Evolutionary conservation across 2,888 invertebrate species (phyloP).

Genomic region (Eupithecia subfuscata): DNA sequence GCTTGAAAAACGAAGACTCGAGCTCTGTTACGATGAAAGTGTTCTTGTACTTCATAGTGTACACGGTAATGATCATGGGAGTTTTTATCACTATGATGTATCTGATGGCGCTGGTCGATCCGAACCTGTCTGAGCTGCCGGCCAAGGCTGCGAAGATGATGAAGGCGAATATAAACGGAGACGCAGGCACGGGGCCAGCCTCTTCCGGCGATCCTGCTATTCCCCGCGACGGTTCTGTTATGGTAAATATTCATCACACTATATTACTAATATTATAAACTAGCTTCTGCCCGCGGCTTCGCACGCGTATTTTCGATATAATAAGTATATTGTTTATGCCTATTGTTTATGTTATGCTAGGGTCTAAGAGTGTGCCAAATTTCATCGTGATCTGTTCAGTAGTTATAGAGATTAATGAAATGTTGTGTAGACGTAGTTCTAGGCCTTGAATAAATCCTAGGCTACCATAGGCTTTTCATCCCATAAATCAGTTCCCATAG

Average conservation of each 20-base stretch:
- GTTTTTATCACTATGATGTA: conserved; percentile 55
- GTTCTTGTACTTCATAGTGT: conserved; percentile 52
- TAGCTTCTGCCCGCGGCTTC: too few relatives aligned
- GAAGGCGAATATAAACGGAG: background rate
- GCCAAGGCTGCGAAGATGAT: conserved; percentile 47
- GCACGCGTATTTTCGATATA: too few relatives aligned
- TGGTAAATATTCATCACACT: background rate
- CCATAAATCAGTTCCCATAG: too few relatives aligned
- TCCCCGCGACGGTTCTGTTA: background rate
- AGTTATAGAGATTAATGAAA: too few relatives aligned
- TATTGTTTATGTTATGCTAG: too few relatives aligned
- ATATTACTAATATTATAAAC: too few relatives aligned
- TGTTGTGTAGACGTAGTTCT: too few relatives aligned
- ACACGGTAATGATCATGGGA: conserved; percentile 47
- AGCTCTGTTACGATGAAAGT: conserved; percentile 48
- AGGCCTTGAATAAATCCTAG: too few relatives aligned
- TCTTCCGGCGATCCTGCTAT: background rate
- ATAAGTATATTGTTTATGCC: too few relatives aligned
- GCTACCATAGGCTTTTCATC: too few relatives aligned
- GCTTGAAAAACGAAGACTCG: background rate
- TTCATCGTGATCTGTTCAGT: too few relatives aligned
- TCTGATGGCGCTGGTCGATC: conserved; percentile 60
- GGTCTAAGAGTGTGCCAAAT: too few relatives aligned
- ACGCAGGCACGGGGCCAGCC: background rate
- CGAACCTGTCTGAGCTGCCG: conserved; percentile 53